phyloP scores from a whole-genome alignment of 2,797 vertebrate species.

The Monodelphis domestica region DNA sequence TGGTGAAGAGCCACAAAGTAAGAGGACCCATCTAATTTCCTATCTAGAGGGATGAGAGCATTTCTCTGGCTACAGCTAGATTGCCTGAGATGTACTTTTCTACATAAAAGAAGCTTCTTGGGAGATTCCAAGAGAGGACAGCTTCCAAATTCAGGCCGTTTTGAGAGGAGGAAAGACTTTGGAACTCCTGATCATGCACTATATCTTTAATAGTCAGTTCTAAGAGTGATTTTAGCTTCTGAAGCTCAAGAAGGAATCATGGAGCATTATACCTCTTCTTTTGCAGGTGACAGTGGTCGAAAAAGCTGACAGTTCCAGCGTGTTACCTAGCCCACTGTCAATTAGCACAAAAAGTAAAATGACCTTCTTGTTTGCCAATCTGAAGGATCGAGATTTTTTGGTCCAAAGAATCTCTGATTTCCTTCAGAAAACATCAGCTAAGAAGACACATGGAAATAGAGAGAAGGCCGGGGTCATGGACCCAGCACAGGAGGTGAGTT shows the following conservation, averaged over 20 bases:
- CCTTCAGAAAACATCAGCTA: slow-evolving; percentile 94
- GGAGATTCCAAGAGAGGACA: neutral
- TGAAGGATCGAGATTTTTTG: slow-evolving; percentile 96
- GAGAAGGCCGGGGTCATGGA: slow-evolving; percentile 82
- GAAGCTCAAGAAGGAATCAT: neutral
- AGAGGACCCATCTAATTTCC: neutral
- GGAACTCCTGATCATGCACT: neutral
- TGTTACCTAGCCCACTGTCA: slow-evolving; percentile 96
- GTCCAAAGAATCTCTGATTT: slow-evolving; percentile 98
- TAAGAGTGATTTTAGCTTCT: neutral
- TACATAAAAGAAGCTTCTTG: neutral
- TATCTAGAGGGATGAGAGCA: neutral
- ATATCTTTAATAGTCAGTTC: neutral
- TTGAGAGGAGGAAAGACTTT: neutral
- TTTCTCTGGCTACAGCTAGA: neutral
- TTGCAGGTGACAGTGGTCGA: slow-evolving; percentile 96
- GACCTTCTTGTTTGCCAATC: slow-evolving; percentile 98
- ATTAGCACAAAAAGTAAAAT: slow-evolving; percentile 99
- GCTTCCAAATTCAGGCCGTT: neutral
- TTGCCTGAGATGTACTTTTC: neutral
- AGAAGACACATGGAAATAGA: slow-evolving; percentile 68
- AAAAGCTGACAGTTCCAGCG: slow-evolving; percentile 96
- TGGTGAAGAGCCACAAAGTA: neutral
- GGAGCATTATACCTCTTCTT: slow-evolving; percentile 25
- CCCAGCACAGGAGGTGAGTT: slow-evolving; percentile 65